Conservation (phyloP, 2,797 vertebrate species). For the Coendou prehensilis region DNA sequence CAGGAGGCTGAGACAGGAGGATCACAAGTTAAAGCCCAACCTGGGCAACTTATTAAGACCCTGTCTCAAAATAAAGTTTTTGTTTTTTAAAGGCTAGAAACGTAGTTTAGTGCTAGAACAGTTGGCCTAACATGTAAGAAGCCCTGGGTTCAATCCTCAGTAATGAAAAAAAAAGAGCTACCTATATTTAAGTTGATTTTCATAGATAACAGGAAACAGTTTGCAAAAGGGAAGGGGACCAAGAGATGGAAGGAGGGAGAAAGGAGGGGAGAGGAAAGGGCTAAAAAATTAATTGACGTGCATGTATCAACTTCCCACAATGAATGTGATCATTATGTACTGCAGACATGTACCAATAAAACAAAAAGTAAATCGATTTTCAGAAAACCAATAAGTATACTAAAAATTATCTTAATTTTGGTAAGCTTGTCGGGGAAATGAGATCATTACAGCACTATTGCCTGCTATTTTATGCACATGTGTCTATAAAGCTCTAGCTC, state of each 20-base stretch:
- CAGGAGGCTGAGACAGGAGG: neutral
- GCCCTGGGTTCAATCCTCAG: neutral
- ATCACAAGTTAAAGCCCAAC: neutral
- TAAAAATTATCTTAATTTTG: neutral
- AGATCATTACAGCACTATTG: neutral
- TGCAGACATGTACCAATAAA: neutral
- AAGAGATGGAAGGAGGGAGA: neutral
- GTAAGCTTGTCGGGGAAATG: neutral
- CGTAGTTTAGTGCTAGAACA: neutral
- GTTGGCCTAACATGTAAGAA: neutral
- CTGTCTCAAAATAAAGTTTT: neutral
- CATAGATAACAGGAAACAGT: neutral
- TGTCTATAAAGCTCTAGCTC: neutral
- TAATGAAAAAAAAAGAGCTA: neutral
- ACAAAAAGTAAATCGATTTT: slow-evolving; percentile 12
- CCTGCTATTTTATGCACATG: neutral
- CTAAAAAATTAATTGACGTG: neutral
- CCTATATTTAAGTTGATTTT: neutral
- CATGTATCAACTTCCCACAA: neutral
- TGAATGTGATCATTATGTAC: too few species aligned
- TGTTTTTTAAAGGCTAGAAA: neutral
- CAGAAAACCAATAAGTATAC: neutral
- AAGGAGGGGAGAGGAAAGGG: neutral
- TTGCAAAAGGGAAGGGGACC: neutral
- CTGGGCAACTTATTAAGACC: neutral